Conservation (phyloP, 2,888 invertebrate genomes). For the Neuroscelio doddi region DNA sequence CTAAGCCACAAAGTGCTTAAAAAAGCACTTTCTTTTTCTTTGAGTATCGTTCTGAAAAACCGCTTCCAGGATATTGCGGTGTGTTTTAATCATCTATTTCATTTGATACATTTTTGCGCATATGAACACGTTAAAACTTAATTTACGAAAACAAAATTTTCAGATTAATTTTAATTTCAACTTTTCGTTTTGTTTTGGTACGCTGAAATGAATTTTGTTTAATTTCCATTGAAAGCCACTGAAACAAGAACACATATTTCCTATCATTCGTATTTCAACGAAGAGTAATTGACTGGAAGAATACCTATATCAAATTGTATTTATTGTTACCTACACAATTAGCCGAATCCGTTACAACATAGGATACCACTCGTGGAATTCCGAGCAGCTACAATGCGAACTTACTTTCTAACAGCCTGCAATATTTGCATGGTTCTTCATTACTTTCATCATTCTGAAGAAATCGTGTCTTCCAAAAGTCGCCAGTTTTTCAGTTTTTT, state of each 20-base stretch:
- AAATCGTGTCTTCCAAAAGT: neutral
- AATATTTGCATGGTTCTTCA: neutral
- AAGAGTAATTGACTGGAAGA: neutral
- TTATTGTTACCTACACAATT: constrained; percentile 34
- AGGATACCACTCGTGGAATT: constrained; percentile 33
- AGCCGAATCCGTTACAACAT: constrained; percentile 32
- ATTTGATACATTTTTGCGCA: too few relatives aligned
- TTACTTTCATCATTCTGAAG: neutral
- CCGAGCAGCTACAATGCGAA: constrained; percentile 26
- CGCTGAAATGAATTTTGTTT: too few relatives aligned
- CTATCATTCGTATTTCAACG: too few relatives aligned
- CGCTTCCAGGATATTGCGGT: too few relatives aligned
- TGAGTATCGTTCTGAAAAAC: neutral
- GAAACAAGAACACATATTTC: too few relatives aligned
- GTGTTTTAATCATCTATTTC: too few relatives aligned
- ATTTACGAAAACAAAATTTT: too few relatives aligned
- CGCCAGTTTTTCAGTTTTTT: too few relatives aligned
- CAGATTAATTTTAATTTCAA: too few relatives aligned
- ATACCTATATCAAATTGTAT: constrained; percentile 14
- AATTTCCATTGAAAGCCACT: too few relatives aligned
- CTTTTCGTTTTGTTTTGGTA: too few relatives aligned
- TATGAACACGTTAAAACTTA: too few relatives aligned
- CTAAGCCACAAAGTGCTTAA: constrained; percentile 26
- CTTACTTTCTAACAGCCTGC: constrained; percentile 26
- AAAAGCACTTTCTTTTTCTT: constrained; percentile 10